Conservation (phyloP, 2,113 vertebrate species). For the Grantiella picta region DNA sequence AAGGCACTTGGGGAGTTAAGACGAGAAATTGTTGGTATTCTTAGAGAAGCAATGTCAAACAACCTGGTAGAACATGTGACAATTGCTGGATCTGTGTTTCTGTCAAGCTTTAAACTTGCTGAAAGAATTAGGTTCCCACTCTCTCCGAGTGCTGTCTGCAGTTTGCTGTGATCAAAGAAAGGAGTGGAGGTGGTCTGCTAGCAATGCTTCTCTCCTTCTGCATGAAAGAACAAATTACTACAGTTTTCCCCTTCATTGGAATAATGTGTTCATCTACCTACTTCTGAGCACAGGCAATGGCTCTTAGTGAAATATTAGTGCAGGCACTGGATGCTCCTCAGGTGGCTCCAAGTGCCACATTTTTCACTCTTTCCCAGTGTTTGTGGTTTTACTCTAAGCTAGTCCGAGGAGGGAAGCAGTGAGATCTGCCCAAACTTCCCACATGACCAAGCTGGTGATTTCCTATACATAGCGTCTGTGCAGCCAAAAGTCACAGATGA, state of each 20-base stretch:
- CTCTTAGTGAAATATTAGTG: background rate
- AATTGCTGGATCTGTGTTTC: background rate
- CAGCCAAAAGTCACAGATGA: background rate
- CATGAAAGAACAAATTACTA: background rate
- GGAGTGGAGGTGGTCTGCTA: background rate
- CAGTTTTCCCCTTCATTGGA: background rate
- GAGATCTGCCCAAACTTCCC: background rate
- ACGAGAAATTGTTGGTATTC: background rate
- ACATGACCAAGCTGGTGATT: fast-evolving
- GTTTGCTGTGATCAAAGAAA: background rate
- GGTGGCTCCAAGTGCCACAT: fast-evolving
- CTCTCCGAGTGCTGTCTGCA: background rate
- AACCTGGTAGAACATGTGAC: background rate
- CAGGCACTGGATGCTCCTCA: background rate
- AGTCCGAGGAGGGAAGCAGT: background rate
- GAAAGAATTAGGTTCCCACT: background rate
- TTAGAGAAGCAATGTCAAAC: background rate
- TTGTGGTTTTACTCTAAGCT: background rate
- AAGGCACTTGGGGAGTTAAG: background rate
- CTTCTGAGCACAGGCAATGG: background rate
- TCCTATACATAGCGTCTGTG: background rate
- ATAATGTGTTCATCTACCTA: background rate
- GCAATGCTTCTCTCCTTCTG: background rate
- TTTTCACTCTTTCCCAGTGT: background rate
- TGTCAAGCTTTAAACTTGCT: background rate